Conservation (phyloP, 2,797 vertebrate species). For the Hozukius guyotensis region DNA sequence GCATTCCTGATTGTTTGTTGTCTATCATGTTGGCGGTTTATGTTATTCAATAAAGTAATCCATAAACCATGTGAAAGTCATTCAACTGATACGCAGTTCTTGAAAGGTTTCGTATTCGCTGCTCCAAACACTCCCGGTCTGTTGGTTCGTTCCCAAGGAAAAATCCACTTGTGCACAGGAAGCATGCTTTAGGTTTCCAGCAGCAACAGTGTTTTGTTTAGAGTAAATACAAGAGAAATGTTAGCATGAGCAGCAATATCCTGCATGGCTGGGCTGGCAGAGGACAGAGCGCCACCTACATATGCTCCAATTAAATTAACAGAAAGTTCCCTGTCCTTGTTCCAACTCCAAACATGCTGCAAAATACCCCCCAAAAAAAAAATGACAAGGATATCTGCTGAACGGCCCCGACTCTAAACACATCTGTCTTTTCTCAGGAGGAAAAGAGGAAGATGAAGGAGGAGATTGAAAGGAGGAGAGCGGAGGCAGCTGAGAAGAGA, state of each 20-base stretch:
- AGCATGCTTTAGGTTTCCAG: constrained; percentile 25
- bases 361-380: background rate
- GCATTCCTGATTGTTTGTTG: background rate
- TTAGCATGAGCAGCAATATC: constrained; percentile 15
- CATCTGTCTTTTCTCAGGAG: constrained; percentile 81
- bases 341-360: background rate
- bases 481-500: constrained; percentile 96
- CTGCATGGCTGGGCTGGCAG: background rate
- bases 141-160: constrained; percentile 5
- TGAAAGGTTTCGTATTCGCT: background rate
- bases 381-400: background rate
- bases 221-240: constrained; percentile 23
- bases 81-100: background rate
- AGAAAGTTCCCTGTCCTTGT: background rate
- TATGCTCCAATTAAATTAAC: background rate
- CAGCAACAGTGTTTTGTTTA: constrained; percentile 36
- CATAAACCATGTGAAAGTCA: background rate
- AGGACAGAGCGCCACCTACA: constrained; percentile 16
- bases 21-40: background rate
- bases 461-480: constrained; percentile 96
- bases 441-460: constrained; percentile 98
- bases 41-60: background rate
- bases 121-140: background rate
- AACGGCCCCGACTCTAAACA: background rate
- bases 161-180: constrained; percentile 16